Evolutionary conservation across 2,113 vertebrate species (phyloP), one percentile per base, ranked within the genome.

Genomic region (Naja naja): DNA sequence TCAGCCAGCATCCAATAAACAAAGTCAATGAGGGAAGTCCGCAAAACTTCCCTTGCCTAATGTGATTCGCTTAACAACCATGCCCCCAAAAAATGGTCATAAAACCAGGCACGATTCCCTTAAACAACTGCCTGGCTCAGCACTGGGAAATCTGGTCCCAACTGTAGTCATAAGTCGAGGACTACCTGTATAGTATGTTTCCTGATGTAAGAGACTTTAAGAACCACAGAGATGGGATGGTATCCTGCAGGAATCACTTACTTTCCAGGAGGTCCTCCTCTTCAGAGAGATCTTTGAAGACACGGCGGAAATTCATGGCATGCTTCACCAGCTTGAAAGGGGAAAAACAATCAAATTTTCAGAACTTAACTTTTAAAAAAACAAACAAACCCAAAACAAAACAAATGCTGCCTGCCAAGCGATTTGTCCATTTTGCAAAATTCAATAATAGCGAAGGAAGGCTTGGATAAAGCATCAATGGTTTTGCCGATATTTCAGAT

Each of bases 301-400:
- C 97, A 60, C 97, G 98, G 96, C 97, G 98, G 97, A 98, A 99
- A 95, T 98, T 97, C 87, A 97, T 95, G 88, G 97, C 96, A 88
- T 95, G 97, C 94, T 98, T 98, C 91, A 94, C 89, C 89, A 92
- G 74, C 96, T 95, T 60, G 9, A 34, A 10, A 45, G 43, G 39
- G 55, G 20, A 90, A 91, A 56, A n/a, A n/a, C 43, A 0, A 7
- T 5, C 6, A 9, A 22, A n/a, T 56, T 20, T 22, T 43, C 39
- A 39, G 23, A 12, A 0, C 20, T 22, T 30, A 10, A 34, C 16
- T 30, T 56, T n/a, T 49, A 49, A 49, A 5, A 5, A n/a, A 69
- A 25, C 7, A 25, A 81, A 81, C 16, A n/a, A 74, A 18, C 4
- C 34, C 23, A 58, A 81, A 74, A 10, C 20, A 14, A 1, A 6